These are phyloP conservation scores for Charadrius vociferus DNA, from an alignment of 2,113 vertebrate genomes.

Conservation along the genomic window DNA sequence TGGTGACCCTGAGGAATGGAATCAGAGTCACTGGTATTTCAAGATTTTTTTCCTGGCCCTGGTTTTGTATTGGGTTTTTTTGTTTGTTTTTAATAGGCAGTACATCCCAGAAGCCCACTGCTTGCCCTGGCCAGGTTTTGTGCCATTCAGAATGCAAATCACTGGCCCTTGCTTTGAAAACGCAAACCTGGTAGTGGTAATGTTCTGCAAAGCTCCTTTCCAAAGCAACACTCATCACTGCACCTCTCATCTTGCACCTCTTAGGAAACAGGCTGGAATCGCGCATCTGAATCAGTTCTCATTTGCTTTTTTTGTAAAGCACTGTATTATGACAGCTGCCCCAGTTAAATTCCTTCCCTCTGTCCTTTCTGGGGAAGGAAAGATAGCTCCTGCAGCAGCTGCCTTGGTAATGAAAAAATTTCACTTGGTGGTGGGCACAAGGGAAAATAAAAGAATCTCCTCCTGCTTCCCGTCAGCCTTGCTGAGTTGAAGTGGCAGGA, in stretches of 20 bases:
- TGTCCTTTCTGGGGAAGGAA: not conserved
- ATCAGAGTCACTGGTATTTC: not conserved
- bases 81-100: not conserved
- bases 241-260: not conserved
- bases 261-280: not conserved
- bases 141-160: not conserved
- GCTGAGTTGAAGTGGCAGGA: not conserved
- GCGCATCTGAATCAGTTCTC: not conserved
- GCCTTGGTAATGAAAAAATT: not conserved
- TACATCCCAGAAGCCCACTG: not conserved
- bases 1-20: not conserved
- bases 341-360: not conserved
- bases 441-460: not conserved
- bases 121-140: not conserved
- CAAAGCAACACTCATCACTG: not conserved
- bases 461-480: not conserved
- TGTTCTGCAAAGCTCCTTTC: not conserved
- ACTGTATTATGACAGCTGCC: not conserved
- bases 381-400: not conserved
- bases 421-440: not conserved
- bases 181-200: not conserved
- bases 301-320: not conserved
- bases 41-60: not conserved
- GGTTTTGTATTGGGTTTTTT: accelerated
- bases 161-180: not conserved